Conservation (phyloP, 2,797 vertebrate species). For the Enteromius afrohamiltoni region DNA sequence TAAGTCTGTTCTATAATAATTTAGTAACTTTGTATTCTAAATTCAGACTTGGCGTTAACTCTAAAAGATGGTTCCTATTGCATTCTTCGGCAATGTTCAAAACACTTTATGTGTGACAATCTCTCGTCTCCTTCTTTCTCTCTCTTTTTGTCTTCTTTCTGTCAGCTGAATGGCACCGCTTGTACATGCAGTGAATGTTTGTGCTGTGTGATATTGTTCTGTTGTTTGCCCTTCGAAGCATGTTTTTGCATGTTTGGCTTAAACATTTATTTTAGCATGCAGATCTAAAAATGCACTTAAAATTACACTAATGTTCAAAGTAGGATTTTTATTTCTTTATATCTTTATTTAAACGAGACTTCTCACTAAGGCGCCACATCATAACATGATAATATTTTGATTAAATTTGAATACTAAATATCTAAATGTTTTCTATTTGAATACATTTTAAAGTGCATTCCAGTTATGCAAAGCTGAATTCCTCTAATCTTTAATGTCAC, state of each 20-base stretch:
- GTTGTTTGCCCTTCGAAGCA: not conserved
- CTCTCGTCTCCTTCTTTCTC: not conserved
- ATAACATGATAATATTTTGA: not conserved
- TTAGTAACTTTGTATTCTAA: not conserved
- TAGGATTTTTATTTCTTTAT: too few relatives aligned
- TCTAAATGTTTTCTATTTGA: not conserved
- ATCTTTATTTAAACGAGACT: not conserved
- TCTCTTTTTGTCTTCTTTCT: constrained; percentile 1
- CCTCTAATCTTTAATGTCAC: not conserved
- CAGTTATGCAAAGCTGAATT: not conserved
- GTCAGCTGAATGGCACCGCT: not conserved
- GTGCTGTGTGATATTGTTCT: not conserved
- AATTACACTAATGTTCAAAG: not conserved
- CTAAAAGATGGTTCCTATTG: not conserved
- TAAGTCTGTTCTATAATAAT: not conserved
- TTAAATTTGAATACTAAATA: not conserved
- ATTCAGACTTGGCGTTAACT: not conserved
- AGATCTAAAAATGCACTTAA: not conserved
- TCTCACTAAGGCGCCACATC: not conserved
- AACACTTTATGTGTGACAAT: not conserved
- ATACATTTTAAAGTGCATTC: not conserved
- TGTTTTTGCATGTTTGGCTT: constrained; percentile 23
- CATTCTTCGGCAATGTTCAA: not conserved
- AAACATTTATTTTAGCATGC: not conserved
- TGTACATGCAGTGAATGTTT: constrained; percentile 25